Evolutionary conservation across 2,797 vertebrate species (phyloP).

Genomic region (Myripristis murdjan): DNA sequence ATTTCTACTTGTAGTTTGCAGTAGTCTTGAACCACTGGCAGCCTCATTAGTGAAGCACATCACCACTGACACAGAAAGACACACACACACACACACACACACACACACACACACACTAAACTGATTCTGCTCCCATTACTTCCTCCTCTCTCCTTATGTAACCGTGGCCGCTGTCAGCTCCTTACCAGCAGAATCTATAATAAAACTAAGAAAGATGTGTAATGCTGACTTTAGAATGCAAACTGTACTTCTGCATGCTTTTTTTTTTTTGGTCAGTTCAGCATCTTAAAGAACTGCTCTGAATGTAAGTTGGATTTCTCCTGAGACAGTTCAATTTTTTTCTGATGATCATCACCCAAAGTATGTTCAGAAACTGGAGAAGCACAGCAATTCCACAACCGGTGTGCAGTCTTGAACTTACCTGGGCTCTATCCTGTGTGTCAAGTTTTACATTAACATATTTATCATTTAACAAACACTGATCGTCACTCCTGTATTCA

Average conservation of each 20-base stretch:
- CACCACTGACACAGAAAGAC: constrained; percentile 22
- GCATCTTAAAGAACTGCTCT: neutral
- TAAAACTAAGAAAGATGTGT: neutral
- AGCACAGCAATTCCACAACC: neutral
- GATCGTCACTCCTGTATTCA: too few species aligned
- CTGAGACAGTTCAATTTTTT: neutral
- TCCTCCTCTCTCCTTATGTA: neutral
- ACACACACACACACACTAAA: neutral
- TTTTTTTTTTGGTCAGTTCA: neutral
- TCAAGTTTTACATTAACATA: neutral
- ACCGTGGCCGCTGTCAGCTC: neutral
- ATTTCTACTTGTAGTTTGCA: too few species aligned
- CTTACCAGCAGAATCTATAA: neutral
- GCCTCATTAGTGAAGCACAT: constrained; percentile 28
- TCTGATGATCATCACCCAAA: too few species aligned
- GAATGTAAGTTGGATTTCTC: neutral
- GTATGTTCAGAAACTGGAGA: neutral
- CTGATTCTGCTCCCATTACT: constrained; percentile 15
- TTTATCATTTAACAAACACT: too few species aligned
- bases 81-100: constrained; percentile 8
- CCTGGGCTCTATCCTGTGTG: neutral
- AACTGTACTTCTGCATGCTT: neutral
- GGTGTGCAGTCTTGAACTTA: neutral
- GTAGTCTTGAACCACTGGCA: too few species aligned
- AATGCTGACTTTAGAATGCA: too few species aligned